Evolutionary conservation across 2,113 vertebrate species (phyloP).

Genomic region (Oplegnathus fasciatus): DNA sequence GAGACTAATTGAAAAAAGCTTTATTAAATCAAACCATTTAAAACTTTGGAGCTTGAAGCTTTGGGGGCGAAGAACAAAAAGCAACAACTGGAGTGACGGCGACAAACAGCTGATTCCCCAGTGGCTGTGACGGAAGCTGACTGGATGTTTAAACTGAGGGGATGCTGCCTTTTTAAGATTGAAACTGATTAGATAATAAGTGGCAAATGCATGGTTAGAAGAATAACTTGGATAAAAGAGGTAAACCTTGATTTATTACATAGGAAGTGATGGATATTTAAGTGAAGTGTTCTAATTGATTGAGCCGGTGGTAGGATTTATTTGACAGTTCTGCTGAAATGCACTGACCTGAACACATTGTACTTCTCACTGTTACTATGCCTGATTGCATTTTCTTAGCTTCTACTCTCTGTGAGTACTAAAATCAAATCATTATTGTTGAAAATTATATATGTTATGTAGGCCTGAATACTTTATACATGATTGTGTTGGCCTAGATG

Average conservation of each 20-base stretch:
- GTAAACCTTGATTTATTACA: neutral
- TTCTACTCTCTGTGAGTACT: neutral
- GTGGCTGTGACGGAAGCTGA: neutral
- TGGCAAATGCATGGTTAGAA: neutral
- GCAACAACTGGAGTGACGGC: neutral
- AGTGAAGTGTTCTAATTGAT: slow-evolving; percentile 26
- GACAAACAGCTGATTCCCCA: slow-evolving; percentile 10
- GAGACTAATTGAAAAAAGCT: slow-evolving; percentile 13
- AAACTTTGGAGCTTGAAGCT: neutral
- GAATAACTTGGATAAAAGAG: neutral
- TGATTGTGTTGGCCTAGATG: neutral
- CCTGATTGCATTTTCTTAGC: slow-evolving; percentile 1
- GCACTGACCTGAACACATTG: neutral
- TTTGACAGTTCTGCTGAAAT: slow-evolving; percentile 23
- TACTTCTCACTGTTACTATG: too few relatives aligned
- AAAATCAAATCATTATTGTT: slow-evolving; percentile 9
- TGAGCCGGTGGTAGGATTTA: neutral
- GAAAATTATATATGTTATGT: neutral
- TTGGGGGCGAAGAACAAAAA: neutral
- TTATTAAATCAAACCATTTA: slow-evolving; percentile 11
- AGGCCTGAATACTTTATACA: slow-evolving; percentile 3
- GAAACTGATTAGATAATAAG: slow-evolving; percentile 27
- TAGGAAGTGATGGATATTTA: slow-evolving; percentile 36
- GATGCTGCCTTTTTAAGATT: slow-evolving; percentile 5
- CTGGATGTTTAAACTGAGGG: slow-evolving; percentile 9